Evolutionary conservation across 2,888 invertebrate species (phyloP).

Genomic region (Acronicta leporina): DNA sequence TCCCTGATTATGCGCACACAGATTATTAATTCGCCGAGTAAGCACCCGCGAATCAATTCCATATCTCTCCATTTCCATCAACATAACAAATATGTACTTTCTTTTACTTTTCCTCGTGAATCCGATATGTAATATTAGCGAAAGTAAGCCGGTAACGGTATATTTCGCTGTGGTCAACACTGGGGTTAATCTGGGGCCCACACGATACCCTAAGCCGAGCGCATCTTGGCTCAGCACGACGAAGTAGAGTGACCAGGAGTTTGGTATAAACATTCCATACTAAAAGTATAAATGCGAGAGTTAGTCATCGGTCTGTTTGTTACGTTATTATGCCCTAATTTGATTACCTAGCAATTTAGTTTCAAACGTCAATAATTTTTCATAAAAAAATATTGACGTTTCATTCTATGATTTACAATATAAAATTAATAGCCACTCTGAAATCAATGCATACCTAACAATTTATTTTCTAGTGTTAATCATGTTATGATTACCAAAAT

Average conservation of each 20-base stretch:
- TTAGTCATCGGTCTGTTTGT: too few relatives aligned
- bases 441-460: too few relatives aligned
- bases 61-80: constrained; percentile 6
- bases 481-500: too few relatives aligned
- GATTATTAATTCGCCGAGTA: neutral
- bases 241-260: constrained; percentile 40
- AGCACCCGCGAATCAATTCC: neutral
- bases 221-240: constrained; percentile 64
- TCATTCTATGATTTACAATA: too few relatives aligned
- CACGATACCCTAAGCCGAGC: constrained; percentile 63
- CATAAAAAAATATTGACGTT: too few relatives aligned
- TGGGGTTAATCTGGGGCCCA: constrained; percentile 60
- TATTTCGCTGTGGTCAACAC: constrained; percentile 48
- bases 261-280: neutral
- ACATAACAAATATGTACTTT: constrained; percentile 34
- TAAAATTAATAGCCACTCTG: too few relatives aligned
- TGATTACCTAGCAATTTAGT: too few relatives aligned
- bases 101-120: constrained; percentile 14
- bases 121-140: constrained; percentile 44
- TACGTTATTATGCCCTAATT: too few relatives aligned
- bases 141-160: constrained; percentile 44
- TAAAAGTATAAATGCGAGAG: too few relatives aligned
- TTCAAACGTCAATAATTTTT: too few relatives aligned
- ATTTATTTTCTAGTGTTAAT: too few relatives aligned
- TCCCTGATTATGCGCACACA: neutral